These are phyloP conservation scores for Brachionichthys hirsutus DNA, from an alignment of 2,113 vertebrate genomes.

Conservation along the genomic window DNA sequence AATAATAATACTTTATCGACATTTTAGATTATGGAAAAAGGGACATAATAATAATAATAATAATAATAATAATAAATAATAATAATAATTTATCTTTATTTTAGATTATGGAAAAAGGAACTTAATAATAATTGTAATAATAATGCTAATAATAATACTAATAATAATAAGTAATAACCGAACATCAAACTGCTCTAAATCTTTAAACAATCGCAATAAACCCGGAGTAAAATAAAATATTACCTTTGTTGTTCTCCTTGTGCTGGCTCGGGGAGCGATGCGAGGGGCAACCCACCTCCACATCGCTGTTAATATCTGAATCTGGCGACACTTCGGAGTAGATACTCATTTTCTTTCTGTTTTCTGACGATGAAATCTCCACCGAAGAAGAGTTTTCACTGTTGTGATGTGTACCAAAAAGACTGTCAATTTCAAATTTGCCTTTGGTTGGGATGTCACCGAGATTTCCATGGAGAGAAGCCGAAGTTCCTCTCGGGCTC, in stretches of 20 bases:
- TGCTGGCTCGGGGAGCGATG: conserved; percentile 94
- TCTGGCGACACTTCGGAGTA: conserved; percentile 94
- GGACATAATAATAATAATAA: not conserved
- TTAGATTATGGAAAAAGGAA: too few species aligned
- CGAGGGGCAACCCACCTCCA: conserved; percentile 95
- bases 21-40: too few species aligned
- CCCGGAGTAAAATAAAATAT: not conserved
- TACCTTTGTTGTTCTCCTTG: conserved; percentile 99
- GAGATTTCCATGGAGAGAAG: conserved; percentile 90
- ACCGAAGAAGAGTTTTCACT: conserved; percentile 84
- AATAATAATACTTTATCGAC: not conserved
- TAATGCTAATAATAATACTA: not conserved
- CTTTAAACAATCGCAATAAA: not conserved
- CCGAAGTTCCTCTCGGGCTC: conserved; percentile 93
- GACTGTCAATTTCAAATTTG: conserved; percentile 98
- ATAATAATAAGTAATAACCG: not conserved
- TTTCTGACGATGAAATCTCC: conserved; percentile 90
- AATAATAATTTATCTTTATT: too few species aligned
- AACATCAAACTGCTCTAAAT: not conserved
- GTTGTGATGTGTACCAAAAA: conserved; percentile 89
- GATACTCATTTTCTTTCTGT: conserved; percentile 91
- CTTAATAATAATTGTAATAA: not conserved
- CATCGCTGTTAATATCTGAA: conserved; percentile 97
- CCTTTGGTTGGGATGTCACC: conserved; percentile 92
- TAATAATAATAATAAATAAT: not conserved